phyloP scores from a whole-genome alignment of 2,113 vertebrate genomes.

The Onychostoma macrolepis region DNA sequence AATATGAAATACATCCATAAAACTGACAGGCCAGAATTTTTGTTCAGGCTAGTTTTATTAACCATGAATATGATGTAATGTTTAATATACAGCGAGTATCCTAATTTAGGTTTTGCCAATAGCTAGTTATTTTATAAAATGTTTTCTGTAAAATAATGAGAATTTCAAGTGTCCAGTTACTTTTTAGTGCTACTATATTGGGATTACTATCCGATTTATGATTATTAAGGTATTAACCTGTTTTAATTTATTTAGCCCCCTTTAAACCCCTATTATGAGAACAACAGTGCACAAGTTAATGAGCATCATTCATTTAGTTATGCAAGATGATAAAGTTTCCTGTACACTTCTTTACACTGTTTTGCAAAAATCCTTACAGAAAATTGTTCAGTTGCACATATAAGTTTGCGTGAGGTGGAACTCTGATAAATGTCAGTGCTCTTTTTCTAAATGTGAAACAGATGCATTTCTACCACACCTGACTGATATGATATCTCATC shows the following conservation, averaged over 20 bases:
- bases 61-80: too few species aligned
- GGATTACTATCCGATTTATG: too few species aligned
- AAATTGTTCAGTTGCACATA: not conserved
- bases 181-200: too few species aligned
- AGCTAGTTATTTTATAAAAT: too few species aligned
- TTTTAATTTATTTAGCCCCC: not conserved
- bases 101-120: too few species aligned
- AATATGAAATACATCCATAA: too few species aligned
- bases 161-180: too few species aligned
- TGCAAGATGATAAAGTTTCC: not conserved
- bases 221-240: not conserved
- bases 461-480: not conserved
- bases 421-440: not conserved
- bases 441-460: not conserved
- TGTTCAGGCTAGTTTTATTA: too few species aligned
- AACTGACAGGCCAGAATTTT: too few species aligned
- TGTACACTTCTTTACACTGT: not conserved
- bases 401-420: conserved; percentile 4
- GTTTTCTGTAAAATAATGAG: too few species aligned
- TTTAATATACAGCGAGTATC: too few species aligned
- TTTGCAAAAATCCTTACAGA: too few species aligned
- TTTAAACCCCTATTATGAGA: not conserved
- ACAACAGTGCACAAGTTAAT: not conserved
- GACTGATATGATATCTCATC: not conserved
- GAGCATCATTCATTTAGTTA: not conserved